These are phyloP conservation scores for Cairina moschata DNA, from an alignment of 2,113 vertebrate species.

Conservation along the genomic window DNA sequence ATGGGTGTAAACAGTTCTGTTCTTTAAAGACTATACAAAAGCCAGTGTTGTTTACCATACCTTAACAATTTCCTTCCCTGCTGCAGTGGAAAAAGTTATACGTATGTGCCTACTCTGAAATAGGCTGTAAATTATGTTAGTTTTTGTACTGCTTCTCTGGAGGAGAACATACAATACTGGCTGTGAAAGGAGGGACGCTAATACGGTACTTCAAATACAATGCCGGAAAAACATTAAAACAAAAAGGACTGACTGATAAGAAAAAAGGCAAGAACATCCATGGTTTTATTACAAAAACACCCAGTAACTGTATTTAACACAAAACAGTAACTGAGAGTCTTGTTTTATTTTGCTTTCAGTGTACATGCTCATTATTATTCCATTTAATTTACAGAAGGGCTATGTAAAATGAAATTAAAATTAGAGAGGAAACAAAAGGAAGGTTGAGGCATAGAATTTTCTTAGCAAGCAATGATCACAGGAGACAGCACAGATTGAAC, in stretches of 20 bases:
- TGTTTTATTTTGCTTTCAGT: conserved; percentile 75
- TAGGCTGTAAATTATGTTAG: neutral
- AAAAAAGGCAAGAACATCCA: neutral
- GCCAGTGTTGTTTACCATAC: neutral
- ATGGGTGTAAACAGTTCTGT: fast-evolving
- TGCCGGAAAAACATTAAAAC: neutral
- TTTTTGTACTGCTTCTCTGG: neutral
- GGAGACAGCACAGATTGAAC: conserved; percentile 72
- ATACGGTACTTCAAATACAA: neutral
- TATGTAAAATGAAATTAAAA: conserved; percentile 67
- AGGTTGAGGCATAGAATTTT: conserved; percentile 72
- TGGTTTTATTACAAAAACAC: conserved; percentile 66
- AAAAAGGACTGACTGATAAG: neutral
- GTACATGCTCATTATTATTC: conserved; percentile 80
- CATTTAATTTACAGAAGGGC: conserved; percentile 74
- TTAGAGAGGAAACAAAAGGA: conserved; percentile 78
- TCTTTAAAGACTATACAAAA: neutral
- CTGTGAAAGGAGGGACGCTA: neutral
- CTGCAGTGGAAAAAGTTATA: neutral
- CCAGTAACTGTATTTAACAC: conserved; percentile 70
- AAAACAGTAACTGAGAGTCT: conserved; percentile 73
- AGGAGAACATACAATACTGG: neutral
- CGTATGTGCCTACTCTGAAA: neutral
- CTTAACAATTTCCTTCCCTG: neutral
- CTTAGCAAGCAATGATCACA: conserved; percentile 76